These are phyloP conservation scores for Pristionchus maxplancki DNA, from an alignment of 2,888 invertebrate genomes.

Conservation along the genomic window DNA sequence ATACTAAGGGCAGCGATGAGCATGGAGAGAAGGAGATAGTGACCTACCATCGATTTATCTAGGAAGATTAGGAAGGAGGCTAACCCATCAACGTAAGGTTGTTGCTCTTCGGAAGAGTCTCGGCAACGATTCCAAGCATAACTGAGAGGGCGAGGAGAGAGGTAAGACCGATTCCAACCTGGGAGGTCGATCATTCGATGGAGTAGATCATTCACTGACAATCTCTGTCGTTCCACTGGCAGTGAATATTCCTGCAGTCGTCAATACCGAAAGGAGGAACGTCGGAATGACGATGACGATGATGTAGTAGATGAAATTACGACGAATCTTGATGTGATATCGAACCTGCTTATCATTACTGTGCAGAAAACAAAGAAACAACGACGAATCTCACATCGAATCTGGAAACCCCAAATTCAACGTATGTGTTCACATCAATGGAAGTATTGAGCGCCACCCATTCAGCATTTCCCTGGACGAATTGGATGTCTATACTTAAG, in stretches of 20 bases:
- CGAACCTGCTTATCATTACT: background rate
- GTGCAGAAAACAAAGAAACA: no score
- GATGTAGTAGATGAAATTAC: background rate
- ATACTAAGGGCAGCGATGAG: background rate
- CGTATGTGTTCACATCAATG: background rate
- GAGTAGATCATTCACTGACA: background rate
- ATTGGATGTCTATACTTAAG: background rate
- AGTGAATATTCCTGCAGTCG: background rate
- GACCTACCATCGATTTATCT: background rate
- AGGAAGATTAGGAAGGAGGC: background rate
- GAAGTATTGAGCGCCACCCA: background rate
- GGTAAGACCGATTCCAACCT: slow-evolving; percentile 11
- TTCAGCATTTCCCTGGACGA: background rate
- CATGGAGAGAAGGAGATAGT: background rate
- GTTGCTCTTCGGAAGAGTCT: background rate
- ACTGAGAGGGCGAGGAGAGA: slow-evolving; percentile 5
- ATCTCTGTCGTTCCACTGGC: background rate
- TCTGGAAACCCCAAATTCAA: background rate
- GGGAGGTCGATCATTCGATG: background rate
- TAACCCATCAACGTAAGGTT: background rate
- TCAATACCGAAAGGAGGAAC: background rate
- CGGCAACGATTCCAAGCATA: slow-evolving; percentile 4
- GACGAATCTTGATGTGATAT: background rate
- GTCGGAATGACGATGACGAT: slow-evolving; percentile 15
- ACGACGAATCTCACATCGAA: no score